Evolutionary conservation across 1,140 invertebrate genomes (phyloP), one percentile per base, ranked within the genome.

Genomic region (Charaxes varanes): DNA sequence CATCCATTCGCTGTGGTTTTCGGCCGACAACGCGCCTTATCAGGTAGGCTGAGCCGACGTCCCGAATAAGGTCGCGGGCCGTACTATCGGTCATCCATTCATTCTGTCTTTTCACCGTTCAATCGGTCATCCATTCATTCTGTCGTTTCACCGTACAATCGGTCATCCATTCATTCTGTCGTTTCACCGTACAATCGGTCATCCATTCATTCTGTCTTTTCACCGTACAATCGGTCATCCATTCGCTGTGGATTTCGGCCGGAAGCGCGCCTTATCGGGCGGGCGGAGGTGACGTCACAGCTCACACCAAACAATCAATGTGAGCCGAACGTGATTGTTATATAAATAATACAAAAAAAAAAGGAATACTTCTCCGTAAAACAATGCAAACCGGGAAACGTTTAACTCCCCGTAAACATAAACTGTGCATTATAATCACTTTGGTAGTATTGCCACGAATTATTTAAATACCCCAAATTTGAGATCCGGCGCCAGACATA

Each of bases 11-110:
- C 41, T 51, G 52, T 53, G 71, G 72, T 73, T 77, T 72, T 71
- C 47, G 61, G 64, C 68, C 72, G 76, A 73, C 77, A 77, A 61
- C 54, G 37, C 41, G 41, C 65, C 76, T 76, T 80, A 76, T 76
- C 71, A 72, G 62, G 65, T 57, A 43, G 49, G 33, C 70, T 67
- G 73, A 78, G 57, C 47, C 78, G 76, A 80, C 23, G 23, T 12
- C 4, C 13, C 23, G 23, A 12, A 26, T 26, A 26, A 26, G 23
- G 23, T 26, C 23, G 23, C 23, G 8, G 13, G 23, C 23, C 23
- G 6, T 11, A n/a, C n/a, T n/a, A n/a, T n/a, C n/a, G n/a, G n/a
- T n/a, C n/a, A n/a, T n/a, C n/a, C n/a, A n/a, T n/a, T n/a, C n/a
- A n/a, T n/a, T n/a, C n/a, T n/a, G n/a, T n/a, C n/a, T n/a, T n/a